These are phyloP conservation scores for Ypsolopha sequella DNA, from an alignment of 2,888 invertebrate genomes.

Conservation along the genomic window DNA sequence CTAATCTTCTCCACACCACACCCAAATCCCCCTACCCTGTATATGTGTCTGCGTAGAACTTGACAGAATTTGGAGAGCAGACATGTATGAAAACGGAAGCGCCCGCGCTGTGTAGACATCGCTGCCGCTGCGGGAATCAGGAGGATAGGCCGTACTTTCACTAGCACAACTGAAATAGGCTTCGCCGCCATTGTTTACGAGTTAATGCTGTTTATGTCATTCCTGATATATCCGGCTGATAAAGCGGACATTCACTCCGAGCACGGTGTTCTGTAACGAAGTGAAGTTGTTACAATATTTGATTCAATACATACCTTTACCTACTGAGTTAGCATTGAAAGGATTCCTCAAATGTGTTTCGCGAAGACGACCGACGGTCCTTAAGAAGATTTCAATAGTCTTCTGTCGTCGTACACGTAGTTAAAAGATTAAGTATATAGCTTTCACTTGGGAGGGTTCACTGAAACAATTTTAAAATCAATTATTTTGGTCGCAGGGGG, in stretches of 20 bases:
- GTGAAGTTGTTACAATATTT: too few relatives aligned
- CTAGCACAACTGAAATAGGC: constrained; percentile 24
- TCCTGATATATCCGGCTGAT: constrained; percentile 52
- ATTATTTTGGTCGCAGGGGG: too few relatives aligned
- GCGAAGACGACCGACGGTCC: too few relatives aligned
- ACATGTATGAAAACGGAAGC: background rate
- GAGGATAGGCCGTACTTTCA: constrained; percentile 25
- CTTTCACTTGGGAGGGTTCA: too few relatives aligned
- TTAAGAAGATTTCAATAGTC: too few relatives aligned
- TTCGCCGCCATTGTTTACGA: constrained; percentile 25
- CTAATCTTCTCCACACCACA: background rate
- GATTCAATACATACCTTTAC: too few relatives aligned
- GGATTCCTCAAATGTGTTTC: too few relatives aligned
- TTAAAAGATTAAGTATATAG: too few relatives aligned
- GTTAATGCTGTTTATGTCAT: constrained; percentile 34
- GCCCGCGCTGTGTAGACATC: background rate
- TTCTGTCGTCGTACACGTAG: too few relatives aligned
- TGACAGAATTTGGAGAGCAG: background rate
- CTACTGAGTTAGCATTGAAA: too few relatives aligned
- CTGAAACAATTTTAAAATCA: too few relatives aligned
- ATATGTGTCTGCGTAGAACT: background rate
- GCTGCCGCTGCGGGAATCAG: background rate
- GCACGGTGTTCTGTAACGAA: too few relatives aligned
- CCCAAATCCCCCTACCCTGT: background rate
- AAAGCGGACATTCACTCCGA: constrained; percentile 38